phyloP scores from a whole-genome alignment of 2,797 vertebrate species.

The Galagoides demidoff region DNA sequence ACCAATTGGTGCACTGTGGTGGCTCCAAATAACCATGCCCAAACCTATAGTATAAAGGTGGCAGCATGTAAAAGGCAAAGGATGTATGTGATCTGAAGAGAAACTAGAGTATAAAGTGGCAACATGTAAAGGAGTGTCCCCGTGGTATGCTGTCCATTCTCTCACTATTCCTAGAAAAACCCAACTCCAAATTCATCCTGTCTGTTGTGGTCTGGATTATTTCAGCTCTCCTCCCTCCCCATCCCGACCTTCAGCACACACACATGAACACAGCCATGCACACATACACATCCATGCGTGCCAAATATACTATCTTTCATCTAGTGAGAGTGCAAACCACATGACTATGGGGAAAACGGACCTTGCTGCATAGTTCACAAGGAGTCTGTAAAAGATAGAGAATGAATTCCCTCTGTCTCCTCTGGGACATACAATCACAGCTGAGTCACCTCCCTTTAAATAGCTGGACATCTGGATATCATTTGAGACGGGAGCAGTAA shows the following conservation, averaged over 20 bases:
- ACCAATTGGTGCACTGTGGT: not conserved
- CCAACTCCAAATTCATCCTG: not conserved
- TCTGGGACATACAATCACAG: not conserved
- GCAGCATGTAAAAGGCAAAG: not conserved
- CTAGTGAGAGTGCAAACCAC: not conserved
- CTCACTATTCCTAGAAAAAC: not conserved
- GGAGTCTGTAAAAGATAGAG: not conserved
- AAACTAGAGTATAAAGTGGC: not conserved
- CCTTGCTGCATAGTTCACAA: not conserved
- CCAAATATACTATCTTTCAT: not conserved
- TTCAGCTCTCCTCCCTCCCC: not conserved
- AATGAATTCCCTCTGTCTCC: conserved; percentile 32
- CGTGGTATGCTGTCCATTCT: not conserved
- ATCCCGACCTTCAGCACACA: not conserved
- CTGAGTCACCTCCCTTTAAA: conserved; percentile 5
- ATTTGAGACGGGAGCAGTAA: conserved; percentile 1
- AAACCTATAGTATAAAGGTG: not conserved
- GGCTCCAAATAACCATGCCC: not conserved
- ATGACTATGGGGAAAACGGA: not conserved
- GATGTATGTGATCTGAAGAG: too few species aligned
- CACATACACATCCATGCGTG: not conserved
- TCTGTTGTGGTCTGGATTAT: not conserved
- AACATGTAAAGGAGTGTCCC: not conserved
- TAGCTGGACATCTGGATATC: conserved; percentile 44
- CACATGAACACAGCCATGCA: not conserved